These are phyloP conservation scores for Datnioides undecimradiatus DNA, from an alignment of 2,113 vertebrate species.

Conservation along the genomic window DNA sequence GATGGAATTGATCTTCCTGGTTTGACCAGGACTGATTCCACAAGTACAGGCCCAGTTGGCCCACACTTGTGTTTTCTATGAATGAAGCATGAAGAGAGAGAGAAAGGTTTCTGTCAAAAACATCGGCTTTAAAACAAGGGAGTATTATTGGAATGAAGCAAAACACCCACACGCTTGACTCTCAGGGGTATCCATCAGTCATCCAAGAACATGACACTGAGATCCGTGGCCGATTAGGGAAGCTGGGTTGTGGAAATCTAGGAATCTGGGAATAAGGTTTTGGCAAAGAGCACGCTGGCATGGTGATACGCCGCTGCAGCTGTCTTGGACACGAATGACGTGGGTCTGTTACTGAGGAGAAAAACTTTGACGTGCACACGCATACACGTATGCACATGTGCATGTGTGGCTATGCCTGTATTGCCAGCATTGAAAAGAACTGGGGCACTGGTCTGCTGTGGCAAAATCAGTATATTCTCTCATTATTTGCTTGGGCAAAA, in stretches of 20 bases:
- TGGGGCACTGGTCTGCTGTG: neutral
- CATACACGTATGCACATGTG: constrained; percentile 9
- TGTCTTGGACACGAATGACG: constrained; percentile 65
- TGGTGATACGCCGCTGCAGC: constrained; percentile 69
- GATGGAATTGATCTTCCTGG: constrained; percentile 26
- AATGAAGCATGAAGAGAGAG: constrained; percentile 43
- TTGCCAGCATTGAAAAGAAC: neutral
- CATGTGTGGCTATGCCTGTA: neutral
- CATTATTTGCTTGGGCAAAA: constrained; percentile 24
- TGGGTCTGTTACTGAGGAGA: constrained; percentile 58
- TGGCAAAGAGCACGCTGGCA: constrained; percentile 57
- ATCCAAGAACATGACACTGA: constrained; percentile 70
- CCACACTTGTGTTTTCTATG: constrained; percentile 46
- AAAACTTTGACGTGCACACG: constrained; percentile 30
- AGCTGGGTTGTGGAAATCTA: constrained; percentile 73
- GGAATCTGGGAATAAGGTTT: constrained; percentile 78
- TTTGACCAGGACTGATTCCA: constrained; percentile 36
- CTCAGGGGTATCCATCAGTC: constrained; percentile 54
- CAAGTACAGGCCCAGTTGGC: constrained; percentile 32
- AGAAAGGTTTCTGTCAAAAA: constrained; percentile 51
- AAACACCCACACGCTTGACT: constrained; percentile 59
- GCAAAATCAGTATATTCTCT: neutral
- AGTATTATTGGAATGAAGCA: constrained; percentile 45
- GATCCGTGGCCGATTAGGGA: constrained; percentile 71
- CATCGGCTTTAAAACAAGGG: constrained; percentile 44